Percentiles rank a stretch among this genome's conserved stretches.
Evolutionary conservation across 1,140 invertebrate species (phyloP).

Genomic region (Drosophila kepulauana): DNA sequence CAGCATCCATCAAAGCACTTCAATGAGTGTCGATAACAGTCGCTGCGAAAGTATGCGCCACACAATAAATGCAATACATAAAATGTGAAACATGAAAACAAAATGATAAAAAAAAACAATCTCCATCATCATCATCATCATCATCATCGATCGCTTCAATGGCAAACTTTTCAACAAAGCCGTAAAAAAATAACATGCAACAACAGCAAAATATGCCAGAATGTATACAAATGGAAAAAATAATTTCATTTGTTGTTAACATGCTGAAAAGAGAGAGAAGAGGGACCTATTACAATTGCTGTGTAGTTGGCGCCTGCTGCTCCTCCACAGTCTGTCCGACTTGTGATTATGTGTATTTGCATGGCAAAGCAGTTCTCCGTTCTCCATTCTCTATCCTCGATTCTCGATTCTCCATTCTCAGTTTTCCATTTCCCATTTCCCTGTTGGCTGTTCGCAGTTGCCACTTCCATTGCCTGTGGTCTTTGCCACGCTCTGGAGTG

Average conservation of each 20-base stretch:
- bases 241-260: conserved; percentile 65
- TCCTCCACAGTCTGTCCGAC: conserved; percentile 36
- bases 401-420: no score
- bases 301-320: conserved; percentile 31
- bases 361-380: conserved; percentile 71
- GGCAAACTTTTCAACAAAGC: conserved; percentile 67
- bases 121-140: conserved; percentile 5
- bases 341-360: conserved; percentile 80
- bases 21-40: conserved; percentile 78
- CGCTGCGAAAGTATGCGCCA: conserved; percentile 65
- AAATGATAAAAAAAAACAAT: conserved; percentile 57
- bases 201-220: conserved; percentile 21
- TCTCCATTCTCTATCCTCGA: not conserved
- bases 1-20: conserved; percentile 60
- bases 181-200: conserved; percentile 55
- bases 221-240: conserved; percentile 69
- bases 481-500: conserved; percentile 43
- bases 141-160: conserved; percentile 61
- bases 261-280: not conserved
- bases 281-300: conserved; percentile 29
- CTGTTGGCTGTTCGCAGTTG: conserved; percentile 5
- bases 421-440: conserved; percentile 3
- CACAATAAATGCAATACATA: conserved; percentile 66
- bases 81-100: conserved; percentile 30
- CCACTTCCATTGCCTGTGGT: conserved; percentile 43